Evolutionary conservation across 2,797 vertebrate species (phyloP), one percentile per base, ranked within the genome.

Genomic region (Hippoglossus hippoglossus): DNA sequence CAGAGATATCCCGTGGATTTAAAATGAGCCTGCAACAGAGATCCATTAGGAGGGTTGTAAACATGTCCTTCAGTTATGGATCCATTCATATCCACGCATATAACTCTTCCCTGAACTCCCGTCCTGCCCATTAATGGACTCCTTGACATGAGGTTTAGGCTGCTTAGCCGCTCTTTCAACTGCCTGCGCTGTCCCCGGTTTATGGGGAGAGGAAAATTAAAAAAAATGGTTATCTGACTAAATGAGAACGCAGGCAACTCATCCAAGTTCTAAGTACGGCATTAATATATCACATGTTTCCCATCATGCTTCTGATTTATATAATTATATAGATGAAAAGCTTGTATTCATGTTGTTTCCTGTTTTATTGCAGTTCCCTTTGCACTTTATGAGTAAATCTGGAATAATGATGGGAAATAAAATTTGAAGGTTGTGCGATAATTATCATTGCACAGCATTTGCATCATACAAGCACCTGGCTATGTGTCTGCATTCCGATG

Each of bases 141-240:
- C 82, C 86, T 91, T 93, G 86, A 92, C 77, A 87, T 86, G 71
- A 31, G 73, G 76, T 89, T 90, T 85, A 90, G 82, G 81, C 77
- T 87, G 86, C 82, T 90, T 88, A 89, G 79, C 80, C 49, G 53
- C 67, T 81, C 81, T 91, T 86, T 92, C 94, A 94, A 93, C 92
- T 90, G 79, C 69, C 73, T 79, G 66, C 85, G 80, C 80, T 41
- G 67, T 80, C 79, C 74, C 73, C 69, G 75, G 72, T 90, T 90
- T 91, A 85, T 88, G 77, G 79, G 73, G 79, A 74, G 85, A 83
- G 64, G 70, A 83, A 89, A 90, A 92, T 87, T 73, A 90, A 92
- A 90, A 89, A 91, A 91, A 89, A 94, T 91, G 88, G 80, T 82
- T 90, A 92, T 93, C 82, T 85, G 61, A 81, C 78, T 69, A 86